These are phyloP conservation scores for Onthophagus taurus DNA, from an alignment of 1,140 invertebrate species.

Conservation along the genomic window DNA sequence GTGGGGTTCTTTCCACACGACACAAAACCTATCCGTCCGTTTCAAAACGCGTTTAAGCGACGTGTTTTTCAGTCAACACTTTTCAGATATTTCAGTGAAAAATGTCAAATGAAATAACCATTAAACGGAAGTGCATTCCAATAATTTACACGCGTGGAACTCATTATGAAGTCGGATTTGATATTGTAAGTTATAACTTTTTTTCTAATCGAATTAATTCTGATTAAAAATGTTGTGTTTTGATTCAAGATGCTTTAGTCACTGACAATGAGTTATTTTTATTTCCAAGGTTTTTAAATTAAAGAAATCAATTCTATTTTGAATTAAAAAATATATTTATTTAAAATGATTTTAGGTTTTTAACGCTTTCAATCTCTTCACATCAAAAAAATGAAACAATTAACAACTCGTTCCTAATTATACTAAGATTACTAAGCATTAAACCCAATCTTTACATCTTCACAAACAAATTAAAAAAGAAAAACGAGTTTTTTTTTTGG, in stretches of 20 bases:
- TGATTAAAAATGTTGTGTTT: not conserved
- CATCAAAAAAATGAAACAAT: no score
- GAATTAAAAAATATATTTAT: not conserved
- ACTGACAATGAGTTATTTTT: not conserved
- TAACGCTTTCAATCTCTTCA: no score
- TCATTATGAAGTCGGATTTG: slow-evolving; percentile 76
- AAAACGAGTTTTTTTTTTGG: no score
- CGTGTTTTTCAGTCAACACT: slow-evolving; percentile 1
- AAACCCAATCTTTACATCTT: no score
- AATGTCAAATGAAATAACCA: slow-evolving; percentile 3
- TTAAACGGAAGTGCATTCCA: slow-evolving; percentile 46
- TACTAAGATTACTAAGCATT: no score
- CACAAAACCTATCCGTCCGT: slow-evolving; percentile 2
- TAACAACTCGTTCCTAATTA: no score
- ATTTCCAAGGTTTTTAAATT: not conserved
- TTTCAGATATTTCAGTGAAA: not conserved
- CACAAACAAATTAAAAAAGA: no score
- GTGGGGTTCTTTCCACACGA: not conserved
- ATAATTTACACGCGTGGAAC: slow-evolving; percentile 67
- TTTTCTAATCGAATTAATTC: not conserved
- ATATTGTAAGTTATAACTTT: slow-evolving; percentile 62
- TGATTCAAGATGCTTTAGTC: not conserved
- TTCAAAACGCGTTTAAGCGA: not conserved
- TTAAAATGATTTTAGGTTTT: not conserved
- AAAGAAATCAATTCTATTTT: not conserved